phyloP scores from a whole-genome alignment of 2,113 vertebrate species.

The Otocyon megalotis region DNA sequence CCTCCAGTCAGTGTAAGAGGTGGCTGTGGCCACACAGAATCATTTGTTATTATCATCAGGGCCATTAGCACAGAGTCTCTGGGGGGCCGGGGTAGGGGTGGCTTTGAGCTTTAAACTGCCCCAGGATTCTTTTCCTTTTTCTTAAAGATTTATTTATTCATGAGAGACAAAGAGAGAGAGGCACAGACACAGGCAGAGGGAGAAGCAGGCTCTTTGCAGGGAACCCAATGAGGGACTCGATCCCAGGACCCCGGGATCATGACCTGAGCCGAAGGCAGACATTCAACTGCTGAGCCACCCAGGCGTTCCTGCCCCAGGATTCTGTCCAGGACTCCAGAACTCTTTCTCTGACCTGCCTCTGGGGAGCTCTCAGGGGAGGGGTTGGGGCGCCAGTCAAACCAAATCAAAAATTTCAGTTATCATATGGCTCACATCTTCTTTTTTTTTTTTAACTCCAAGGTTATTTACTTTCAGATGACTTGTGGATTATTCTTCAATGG shows the following conservation, averaged over 20 bases:
- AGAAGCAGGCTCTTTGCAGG: too few relatives aligned
- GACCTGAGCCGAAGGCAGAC: too few relatives aligned
- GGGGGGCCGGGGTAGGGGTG: background rate
- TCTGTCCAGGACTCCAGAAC: background rate
- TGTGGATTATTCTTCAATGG: background rate
- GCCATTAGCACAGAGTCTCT: conserved; percentile 35
- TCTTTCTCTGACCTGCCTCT: background rate
- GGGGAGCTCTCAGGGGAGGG: background rate
- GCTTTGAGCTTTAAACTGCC: conserved; percentile 4
- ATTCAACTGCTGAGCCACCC: too few relatives aligned
- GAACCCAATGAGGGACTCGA: too few relatives aligned
- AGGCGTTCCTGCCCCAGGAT: background rate
- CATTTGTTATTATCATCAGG: background rate
- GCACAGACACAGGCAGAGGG: too few relatives aligned
- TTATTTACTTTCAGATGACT: background rate
- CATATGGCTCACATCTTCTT: background rate
- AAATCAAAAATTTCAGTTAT: background rate
- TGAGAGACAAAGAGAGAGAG: too few relatives aligned
- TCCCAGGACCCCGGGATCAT: too few relatives aligned
- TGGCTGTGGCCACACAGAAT: conserved; percentile 31
- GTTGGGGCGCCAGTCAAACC: background rate
- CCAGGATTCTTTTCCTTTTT: background rate
- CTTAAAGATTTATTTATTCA: too few relatives aligned
- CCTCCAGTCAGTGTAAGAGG: conserved; percentile 14
- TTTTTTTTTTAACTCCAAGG: background rate